A percentile compares a stretch with the other conserved stretches of the same genome.
These are phyloP conservation scores for Sebastes glaucus DNA, from an alignment of 2,797 vertebrate genomes.

Conservation along the genomic window DNA sequence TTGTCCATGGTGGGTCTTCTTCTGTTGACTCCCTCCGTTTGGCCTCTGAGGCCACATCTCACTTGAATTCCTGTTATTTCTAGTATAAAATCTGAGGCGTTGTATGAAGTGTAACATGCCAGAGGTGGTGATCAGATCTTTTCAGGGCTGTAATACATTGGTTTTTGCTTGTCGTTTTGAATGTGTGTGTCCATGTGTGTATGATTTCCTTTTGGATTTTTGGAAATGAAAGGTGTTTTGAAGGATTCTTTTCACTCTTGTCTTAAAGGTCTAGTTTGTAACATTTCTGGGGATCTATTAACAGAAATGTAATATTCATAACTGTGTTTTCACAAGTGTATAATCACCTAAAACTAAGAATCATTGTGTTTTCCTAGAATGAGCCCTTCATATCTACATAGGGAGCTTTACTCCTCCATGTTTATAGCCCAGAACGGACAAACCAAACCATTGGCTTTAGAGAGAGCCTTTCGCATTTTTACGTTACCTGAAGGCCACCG, in stretches of 20 bases:
- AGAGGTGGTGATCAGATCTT: background rate
- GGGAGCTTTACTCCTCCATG: no score
- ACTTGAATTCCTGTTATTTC: background rate
- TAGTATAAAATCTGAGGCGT: background rate
- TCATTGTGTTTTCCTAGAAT: no score
- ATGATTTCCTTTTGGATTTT: background rate
- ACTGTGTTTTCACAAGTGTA: background rate
- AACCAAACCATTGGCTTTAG: no score
- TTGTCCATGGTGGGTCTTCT: background rate
- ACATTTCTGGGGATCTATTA: background rate
- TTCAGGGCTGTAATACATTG: background rate
- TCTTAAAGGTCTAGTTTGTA: no score
- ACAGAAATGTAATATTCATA: background rate
- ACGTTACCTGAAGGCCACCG: no score
- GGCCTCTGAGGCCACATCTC: background rate
- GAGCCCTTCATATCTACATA: no score
- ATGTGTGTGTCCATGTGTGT: background rate
- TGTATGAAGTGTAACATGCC: background rate
- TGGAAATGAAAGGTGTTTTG: background rate
- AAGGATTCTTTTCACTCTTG: background rate
- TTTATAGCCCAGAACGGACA: no score
- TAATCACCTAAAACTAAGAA: no score
- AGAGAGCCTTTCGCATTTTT: no score
- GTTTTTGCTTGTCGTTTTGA: background rate
- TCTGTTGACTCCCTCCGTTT: background rate